These are phyloP conservation scores for Passerina amoena DNA, from an alignment of 2,113 vertebrate genomes.

Conservation along the genomic window DNA sequence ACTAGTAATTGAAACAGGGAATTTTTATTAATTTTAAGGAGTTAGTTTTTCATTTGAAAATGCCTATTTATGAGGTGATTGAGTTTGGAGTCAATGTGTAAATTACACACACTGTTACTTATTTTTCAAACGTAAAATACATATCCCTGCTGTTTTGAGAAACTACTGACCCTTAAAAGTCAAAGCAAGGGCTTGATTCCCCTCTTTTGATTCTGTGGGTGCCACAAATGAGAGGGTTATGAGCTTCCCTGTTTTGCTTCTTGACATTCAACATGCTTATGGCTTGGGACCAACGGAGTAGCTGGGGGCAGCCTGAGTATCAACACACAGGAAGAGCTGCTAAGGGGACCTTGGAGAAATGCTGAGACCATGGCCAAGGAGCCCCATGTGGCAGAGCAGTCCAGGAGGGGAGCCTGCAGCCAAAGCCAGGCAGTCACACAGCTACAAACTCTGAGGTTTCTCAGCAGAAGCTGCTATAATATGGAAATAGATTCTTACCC, in stretches of 20 bases:
- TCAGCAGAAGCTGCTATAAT: constrained; percentile 31
- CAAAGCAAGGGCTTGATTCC: background rate
- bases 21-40: background rate
- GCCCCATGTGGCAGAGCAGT: background rate
- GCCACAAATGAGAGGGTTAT: background rate
- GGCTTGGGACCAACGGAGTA: background rate
- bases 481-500: constrained; percentile 49
- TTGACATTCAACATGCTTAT: background rate
- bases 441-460: background rate
- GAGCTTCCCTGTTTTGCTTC: background rate
- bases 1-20: background rate
- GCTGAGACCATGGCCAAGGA: rapidly evolving
- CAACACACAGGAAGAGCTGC: background rate
- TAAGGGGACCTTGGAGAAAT: background rate
- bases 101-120: background rate
- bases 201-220: background rate
- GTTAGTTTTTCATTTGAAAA: constrained; percentile 30
- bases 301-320: rapidly evolving
- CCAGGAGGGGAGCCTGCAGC: background rate
- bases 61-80: background rate
- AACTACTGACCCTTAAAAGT: background rate
- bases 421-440: background rate
- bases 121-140: constrained; percentile 34
- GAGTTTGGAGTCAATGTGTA: background rate
- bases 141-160: background rate